Base-by-base conservation (phyloP, 2,113 vertebrate species). In the Menura novaehollandiae region DNA sequence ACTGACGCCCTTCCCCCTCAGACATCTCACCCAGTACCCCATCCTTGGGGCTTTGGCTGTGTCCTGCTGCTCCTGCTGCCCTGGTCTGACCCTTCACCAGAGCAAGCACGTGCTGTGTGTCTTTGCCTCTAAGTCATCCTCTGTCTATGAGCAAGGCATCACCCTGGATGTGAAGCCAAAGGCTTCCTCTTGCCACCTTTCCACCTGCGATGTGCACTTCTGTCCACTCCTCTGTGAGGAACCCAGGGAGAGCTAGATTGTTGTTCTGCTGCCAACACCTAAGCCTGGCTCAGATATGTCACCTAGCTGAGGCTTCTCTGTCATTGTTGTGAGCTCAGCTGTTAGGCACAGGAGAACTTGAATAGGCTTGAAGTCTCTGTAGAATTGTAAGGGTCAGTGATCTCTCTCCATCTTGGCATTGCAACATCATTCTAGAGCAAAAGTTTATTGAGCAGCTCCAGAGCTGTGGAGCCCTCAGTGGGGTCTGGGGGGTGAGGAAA, bases 301-400 rank as follows among this genome's bases (percentile, higher is more conserved):
- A 84, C 75, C 78, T 41, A 69, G 46, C 68, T 91, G 92, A 91
- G 82, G 41, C 56, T 72, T 84, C 72, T 76, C 73, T 81, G 73
- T 63, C 84, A 58, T 9, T 73, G 55, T 27, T 85, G 9, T 32
- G 26, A 85, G 64, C 75, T 67, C 0, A 1, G 32, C 39, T 73
- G 23, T 37, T 49, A 53, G n/a, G 74, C 51, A 56, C 30, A 56
- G 77, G 24, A 68, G 58, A 82, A 82, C 53, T 4, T 68, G 63
- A 86, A 81, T 60, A 49, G 47, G 37, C 55, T 75, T 92, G 62
- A 81, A 71, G 17, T 81, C 87, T 24, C 30, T 0, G 0, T 13
- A 30, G 60, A 81, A 56, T 52, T 95, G 19, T 66, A 80, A 91
- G 82, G 88, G 72, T 88, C 93, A 88, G 4, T 51, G 64, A 92